Conservation (phyloP, 1,140 invertebrate species). For the Pogonomyrmex barbatus region DNA sequence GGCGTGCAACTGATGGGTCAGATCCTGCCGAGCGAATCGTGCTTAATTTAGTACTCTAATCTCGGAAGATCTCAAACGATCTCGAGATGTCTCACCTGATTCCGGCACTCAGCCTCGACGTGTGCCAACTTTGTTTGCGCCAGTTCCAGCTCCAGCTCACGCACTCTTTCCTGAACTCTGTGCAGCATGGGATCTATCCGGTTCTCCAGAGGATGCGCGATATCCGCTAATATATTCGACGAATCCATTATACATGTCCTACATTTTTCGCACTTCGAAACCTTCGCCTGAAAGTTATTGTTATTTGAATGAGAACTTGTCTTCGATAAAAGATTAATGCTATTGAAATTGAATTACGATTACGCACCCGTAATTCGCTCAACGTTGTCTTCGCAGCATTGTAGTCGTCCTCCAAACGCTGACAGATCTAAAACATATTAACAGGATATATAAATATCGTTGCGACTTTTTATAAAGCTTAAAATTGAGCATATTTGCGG, state of each 20-base stretch:
- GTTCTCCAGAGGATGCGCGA: conserved; percentile 78
- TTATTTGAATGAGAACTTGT: neutral
- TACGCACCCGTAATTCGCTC: conserved; percentile 87
- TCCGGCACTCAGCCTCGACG: conserved; percentile 98
- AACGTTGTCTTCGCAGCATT: conserved; percentile 88
- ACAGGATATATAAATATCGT: neutral
- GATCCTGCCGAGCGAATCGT: conserved; percentile 88
- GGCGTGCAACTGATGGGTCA: conserved; percentile 96
- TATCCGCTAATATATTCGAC: conserved; percentile 76
- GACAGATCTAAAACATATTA: conserved; percentile 90
- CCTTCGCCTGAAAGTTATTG: conserved; percentile 83
- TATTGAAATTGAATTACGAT: neutral
- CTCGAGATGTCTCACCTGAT: conserved; percentile 89
- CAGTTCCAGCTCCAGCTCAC: conserved; percentile 97
- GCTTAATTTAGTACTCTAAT: neutral
- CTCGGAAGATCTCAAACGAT: neutral
- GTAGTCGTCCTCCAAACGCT: conserved; percentile 94
- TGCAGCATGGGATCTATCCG: conserved; percentile 82
- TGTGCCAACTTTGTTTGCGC: conserved; percentile 98
- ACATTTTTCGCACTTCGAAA: conserved; percentile 88
- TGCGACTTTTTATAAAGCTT: neutral
- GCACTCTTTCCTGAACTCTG: conserved; percentile 89
- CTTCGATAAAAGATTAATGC: neutral
- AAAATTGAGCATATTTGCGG: neutral
- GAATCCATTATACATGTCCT: conserved; percentile 80